phyloP scores from a whole-genome alignment of 2,797 vertebrate genomes.

The Lemur catta region DNA sequence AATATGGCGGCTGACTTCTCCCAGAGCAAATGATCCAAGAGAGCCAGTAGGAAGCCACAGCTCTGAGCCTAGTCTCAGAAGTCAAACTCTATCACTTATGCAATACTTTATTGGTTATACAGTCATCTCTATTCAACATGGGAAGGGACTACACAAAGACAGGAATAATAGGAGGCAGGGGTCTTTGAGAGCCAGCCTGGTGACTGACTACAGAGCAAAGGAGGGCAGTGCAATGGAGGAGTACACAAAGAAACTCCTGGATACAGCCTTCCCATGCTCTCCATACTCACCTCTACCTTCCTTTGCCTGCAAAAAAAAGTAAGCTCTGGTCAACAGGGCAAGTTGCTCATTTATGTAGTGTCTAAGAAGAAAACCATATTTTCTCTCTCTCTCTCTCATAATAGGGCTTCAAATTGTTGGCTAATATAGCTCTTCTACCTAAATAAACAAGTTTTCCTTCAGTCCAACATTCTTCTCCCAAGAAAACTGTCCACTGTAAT shows the following conservation, averaged over 20 bases:
- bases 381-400: not conserved
- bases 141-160: not conserved
- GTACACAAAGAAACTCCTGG: not conserved
- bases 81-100: not conserved
- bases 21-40: not conserved
- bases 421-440: not conserved
- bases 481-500: not conserved
- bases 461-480: not conserved
- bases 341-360: not conserved
- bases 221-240: not conserved
- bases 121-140: not conserved
- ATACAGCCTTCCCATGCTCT: not conserved
- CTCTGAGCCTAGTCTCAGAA: not conserved
- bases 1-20: not conserved
- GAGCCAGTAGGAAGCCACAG: not conserved
- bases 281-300: not conserved
- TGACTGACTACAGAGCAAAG: not conserved
- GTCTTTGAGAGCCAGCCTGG: no score
- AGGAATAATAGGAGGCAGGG: no score
- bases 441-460: not conserved
- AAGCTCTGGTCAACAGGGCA: not conserved
- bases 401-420: not conserved
- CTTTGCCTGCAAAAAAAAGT: not conserved
- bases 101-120: not conserved
- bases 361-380: not conserved